A percentile compares a stretch with the other conserved stretches of the same genome.
Conservation (phyloP, 1,140 invertebrate genomes). For the Bombus confusus region DNA sequence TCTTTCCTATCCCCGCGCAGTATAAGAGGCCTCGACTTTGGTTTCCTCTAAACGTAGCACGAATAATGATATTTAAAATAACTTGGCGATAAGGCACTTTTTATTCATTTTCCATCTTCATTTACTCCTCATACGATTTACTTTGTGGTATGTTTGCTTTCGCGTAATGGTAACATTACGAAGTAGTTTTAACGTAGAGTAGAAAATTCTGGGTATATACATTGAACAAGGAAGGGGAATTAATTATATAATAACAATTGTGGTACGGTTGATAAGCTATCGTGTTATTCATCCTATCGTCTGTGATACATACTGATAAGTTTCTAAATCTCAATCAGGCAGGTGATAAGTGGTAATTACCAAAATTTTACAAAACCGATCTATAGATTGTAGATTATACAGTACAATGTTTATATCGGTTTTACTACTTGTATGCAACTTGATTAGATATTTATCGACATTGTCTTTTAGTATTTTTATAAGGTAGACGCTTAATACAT, state of each 20-base stretch:
- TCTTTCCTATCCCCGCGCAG: constrained; percentile 62
- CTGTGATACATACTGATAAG: not conserved
- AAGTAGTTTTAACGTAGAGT: not conserved
- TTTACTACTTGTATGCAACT: not conserved
- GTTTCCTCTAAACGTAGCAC: constrained; percentile 53
- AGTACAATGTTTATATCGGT: not conserved
- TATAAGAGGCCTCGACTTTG: constrained; percentile 73
- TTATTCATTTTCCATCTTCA: not conserved
- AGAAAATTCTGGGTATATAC: not conserved
- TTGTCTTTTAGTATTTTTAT: no score
- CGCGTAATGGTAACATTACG: not conserved
- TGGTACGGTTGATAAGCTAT: not conserved
- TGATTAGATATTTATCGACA: not conserved
- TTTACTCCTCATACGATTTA: not conserved
- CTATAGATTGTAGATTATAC: not conserved
- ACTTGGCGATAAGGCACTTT: not conserved
- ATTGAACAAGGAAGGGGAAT: not conserved
- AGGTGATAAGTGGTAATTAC: not conserved
- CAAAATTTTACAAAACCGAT: not conserved
- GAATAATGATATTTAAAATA: constrained; percentile 50
- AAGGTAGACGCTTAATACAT: no score
- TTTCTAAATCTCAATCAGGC: not conserved
- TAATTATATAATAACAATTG: constrained; percentile 5
- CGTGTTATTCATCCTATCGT: not conserved
- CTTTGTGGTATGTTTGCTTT: not conserved